Percentiles rank a stretch among this genome's conserved stretches.
These are phyloP conservation scores for Ictalurus furcatus DNA, from an alignment of 2,113 vertebrate genomes.

Conservation along the genomic window DNA sequence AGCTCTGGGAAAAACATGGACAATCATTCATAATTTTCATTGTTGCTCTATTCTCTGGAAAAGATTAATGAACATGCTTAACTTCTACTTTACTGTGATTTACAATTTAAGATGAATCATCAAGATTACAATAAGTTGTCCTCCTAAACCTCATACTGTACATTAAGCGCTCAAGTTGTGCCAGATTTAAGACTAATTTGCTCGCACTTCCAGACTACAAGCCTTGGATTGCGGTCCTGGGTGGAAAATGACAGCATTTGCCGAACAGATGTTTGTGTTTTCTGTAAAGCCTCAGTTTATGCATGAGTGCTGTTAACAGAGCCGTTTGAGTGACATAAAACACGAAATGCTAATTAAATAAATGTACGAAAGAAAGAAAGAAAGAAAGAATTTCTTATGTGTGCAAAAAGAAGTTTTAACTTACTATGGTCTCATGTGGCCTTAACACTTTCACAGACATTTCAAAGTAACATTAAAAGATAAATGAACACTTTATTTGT, in stretches of 20 bases:
- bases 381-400: not conserved
- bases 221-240: constrained; percentile 35
- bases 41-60: constrained; percentile 34
- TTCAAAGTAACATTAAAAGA: not conserved
- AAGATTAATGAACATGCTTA: constrained; percentile 44
- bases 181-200: constrained; percentile 51
- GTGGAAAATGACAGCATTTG: constrained; percentile 54
- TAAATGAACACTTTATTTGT: not conserved
- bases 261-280: constrained; percentile 58
- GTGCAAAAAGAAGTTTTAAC: not conserved
- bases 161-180: constrained; percentile 41
- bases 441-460: not conserved
- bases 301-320: constrained; percentile 31
- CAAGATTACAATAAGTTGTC: constrained; percentile 44
- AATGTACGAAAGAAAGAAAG: constrained; percentile 5
- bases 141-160: constrained; percentile 34
- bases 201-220: constrained; percentile 38
- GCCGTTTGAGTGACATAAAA: constrained; percentile 37
- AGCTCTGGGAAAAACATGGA: constrained; percentile 17
- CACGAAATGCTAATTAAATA: constrained; percentile 23
- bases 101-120: constrained; percentile 47
- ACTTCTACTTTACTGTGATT: constrained; percentile 32
- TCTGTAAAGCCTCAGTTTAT: constrained; percentile 23
- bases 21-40: constrained; percentile 38
- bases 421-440: not conserved